These are phyloP conservation scores for Microcebus lehilahytsara DNA, from an alignment of 2,113 vertebrate species.

Conservation along the genomic window DNA sequence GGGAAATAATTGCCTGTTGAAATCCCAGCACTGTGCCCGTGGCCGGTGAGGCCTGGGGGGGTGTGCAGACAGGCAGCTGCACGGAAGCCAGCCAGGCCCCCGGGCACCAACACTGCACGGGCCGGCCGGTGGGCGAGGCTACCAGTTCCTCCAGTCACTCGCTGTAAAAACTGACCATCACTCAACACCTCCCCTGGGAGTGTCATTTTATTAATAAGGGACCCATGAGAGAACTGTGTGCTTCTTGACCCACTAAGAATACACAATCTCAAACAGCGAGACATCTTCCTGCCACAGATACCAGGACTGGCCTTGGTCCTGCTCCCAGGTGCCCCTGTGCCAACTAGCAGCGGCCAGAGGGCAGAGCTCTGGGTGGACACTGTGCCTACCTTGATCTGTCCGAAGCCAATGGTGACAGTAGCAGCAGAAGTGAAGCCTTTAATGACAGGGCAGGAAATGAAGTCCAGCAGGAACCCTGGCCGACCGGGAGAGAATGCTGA, in stretches of 20 bases:
- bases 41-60: neutral
- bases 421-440: conserved; percentile 97
- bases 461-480: conserved; percentile 95
- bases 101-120: fast-evolving
- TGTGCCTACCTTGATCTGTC: conserved; percentile 92
- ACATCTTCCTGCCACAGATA: fast-evolving
- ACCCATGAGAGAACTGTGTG: fast-evolving
- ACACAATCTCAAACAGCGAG: neutral
- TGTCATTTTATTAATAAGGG: fast-evolving
- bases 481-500: neutral
- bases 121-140: fast-evolving
- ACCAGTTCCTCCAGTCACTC: neutral
- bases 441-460: conserved; percentile 95
- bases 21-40: fast-evolving
- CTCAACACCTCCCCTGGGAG: neutral
- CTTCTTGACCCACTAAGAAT: neutral
- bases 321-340: neutral
- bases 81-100: neutral
- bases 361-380: fast-evolving
- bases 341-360: fast-evolving
- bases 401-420: conserved; percentile 93
- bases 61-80: neutral
- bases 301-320: neutral
- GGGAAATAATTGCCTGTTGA: fast-evolving
- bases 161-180: too few relatives aligned